phyloP scores from a whole-genome alignment of 2,797 vertebrate species.

The Amniataba percoides region DNA sequence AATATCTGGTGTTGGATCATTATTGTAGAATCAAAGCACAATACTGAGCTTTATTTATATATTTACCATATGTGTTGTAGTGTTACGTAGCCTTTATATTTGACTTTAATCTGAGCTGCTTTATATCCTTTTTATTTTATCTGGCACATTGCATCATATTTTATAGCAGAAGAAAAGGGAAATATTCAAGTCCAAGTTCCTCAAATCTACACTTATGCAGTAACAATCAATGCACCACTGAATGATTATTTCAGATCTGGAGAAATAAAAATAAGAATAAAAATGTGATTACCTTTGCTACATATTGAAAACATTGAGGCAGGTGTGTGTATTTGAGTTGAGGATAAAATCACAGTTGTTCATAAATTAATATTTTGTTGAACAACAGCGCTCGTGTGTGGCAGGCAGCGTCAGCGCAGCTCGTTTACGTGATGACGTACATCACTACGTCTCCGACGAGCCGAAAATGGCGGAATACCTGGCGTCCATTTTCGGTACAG shows the following conservation, averaged over 20 bases:
- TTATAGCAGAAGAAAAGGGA: background rate
- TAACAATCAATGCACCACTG: background rate
- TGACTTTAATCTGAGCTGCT: background rate
- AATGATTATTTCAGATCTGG: background rate
- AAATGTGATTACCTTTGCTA: too few species aligned
- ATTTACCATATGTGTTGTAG: too few species aligned
- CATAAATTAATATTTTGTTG: background rate
- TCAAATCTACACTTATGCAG: background rate
- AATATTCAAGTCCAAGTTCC: background rate
- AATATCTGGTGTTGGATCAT: background rate
- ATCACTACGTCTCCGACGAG: constrained; percentile 55
- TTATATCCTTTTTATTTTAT: background rate
- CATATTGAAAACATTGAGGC: too few species aligned
- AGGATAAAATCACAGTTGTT: background rate
- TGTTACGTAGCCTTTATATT: background rate
- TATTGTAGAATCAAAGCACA: background rate
- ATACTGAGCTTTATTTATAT: background rate
- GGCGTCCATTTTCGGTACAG: constrained; percentile 98
- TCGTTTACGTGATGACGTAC: constrained; percentile 71
- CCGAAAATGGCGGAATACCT: constrained; percentile 98
- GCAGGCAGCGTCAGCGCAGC: background rate
- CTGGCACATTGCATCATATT: background rate
- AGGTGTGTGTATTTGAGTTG: too few species aligned
- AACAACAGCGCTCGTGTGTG: constrained; percentile 32
- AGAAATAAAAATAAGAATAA: background rate